Conservation (phyloP, 1,140 invertebrate species). For the Penaeus chinensis region DNA sequence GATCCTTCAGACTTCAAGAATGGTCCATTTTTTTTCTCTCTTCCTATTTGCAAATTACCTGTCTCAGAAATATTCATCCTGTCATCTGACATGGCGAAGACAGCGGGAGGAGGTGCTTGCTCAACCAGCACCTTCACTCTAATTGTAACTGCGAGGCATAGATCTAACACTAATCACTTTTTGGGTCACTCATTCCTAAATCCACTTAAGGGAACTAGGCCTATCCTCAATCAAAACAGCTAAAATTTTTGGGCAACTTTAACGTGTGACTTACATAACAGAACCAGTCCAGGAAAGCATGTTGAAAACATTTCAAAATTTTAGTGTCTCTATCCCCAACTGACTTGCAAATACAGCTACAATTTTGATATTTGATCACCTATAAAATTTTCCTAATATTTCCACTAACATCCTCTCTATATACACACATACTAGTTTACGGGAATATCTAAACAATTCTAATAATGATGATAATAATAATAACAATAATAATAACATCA, state of each 20-base stretch:
- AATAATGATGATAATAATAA: conserved; percentile 1
- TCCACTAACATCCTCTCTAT: not conserved
- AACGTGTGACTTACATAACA: conserved; percentile 38
- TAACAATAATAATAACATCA: not conserved
- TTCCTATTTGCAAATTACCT: no score
- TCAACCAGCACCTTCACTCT: no score
- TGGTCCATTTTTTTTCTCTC: no score
- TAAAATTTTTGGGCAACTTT: conserved; percentile 1
- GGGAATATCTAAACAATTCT: not conserved
- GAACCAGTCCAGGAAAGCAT: conserved; percentile 40
- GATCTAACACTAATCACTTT: no score
- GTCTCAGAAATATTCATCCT: no score
- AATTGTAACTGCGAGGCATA: no score
- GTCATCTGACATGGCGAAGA: no score
- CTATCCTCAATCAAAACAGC: not conserved
- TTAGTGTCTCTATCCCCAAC: conserved; percentile 32
- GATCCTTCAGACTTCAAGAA: no score
- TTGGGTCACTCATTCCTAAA: no score
- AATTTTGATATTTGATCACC: not conserved
- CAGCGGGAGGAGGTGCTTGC: no score
- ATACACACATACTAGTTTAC: no score
- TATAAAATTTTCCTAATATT: not conserved
- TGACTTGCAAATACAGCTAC: conserved; percentile 1
- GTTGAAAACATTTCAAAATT: conserved; percentile 45
- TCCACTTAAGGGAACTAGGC: no score